phyloP scores from a whole-genome alignment of 2,888 invertebrate genomes.

The Ommatoiulus sabulosus region DNA sequence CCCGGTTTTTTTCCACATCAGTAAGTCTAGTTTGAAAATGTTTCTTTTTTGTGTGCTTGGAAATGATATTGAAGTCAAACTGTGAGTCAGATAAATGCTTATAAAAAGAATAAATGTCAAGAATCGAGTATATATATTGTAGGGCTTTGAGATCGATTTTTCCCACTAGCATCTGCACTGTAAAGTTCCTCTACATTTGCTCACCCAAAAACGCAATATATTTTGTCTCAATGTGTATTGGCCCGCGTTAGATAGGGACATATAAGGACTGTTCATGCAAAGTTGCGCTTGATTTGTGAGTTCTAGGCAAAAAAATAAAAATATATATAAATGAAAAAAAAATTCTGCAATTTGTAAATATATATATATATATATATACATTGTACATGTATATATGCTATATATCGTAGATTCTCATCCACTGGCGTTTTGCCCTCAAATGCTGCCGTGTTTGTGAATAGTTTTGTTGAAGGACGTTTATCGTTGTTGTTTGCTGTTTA shows the following conservation, averaged over 20 bases:
- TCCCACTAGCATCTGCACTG: not conserved
- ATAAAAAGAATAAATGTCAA: constrained; percentile 46
- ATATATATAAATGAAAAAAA: not conserved
- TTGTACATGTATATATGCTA: no score
- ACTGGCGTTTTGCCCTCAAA: not conserved
- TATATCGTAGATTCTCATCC: not conserved
- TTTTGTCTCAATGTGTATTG: not conserved
- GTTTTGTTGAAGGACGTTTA: constrained; percentile 24
- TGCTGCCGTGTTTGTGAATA: not conserved
- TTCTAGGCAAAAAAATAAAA: not conserved
- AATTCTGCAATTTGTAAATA: constrained; percentile 31
- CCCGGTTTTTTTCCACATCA: constrained; percentile 12
- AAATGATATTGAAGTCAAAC: constrained; percentile 45
- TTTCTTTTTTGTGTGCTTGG: not conserved
- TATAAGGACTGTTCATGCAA: not conserved
- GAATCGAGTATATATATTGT: constrained; percentile 30
- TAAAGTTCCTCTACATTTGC: not conserved
- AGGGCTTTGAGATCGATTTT: constrained; percentile 10
- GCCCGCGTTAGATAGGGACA: not conserved
- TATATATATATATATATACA: not conserved
- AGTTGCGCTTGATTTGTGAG: constrained; percentile 27
- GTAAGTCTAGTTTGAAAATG: constrained; percentile 35
- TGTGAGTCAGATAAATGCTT: constrained; percentile 47
- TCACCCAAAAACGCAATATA: constrained; percentile 25
- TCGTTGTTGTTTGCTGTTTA: not conserved